phyloP scores from a whole-genome alignment of 2,113 vertebrate species.

The Petrocephalus microphthalmus region DNA sequence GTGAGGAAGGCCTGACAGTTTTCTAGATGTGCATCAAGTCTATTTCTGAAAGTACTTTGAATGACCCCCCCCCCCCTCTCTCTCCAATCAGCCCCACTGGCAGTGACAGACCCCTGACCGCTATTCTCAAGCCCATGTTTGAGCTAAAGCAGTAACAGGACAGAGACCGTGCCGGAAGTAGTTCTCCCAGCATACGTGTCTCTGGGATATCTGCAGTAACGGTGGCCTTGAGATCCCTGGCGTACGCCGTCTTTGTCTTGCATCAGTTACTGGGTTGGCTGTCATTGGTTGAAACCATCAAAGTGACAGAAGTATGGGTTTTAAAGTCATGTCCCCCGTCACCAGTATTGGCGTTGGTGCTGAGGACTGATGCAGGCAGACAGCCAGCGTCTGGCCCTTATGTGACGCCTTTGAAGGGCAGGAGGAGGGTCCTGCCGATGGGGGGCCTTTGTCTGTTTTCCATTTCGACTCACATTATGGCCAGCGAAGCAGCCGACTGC shows the following conservation, averaged over 20 bases:
- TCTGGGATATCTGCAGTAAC: background rate
- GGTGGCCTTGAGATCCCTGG: background rate
- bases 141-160: background rate
- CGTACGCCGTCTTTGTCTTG: background rate
- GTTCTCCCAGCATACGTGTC: background rate
- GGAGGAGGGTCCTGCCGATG: background rate
- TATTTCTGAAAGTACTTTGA: constrained; percentile 2
- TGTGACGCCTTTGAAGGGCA: background rate
- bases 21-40: background rate
- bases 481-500: constrained; percentile 30
- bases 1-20: background rate
- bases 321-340: background rate
- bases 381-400: background rate
- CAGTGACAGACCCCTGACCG: background rate
- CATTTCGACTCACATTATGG: constrained; percentile 25
- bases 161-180: background rate
- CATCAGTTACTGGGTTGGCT: background rate
- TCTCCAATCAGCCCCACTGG: background rate
- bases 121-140: background rate
- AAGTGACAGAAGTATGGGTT: background rate
- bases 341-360: no score
- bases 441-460: constrained; percentile 42
- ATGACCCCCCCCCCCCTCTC: background rate
- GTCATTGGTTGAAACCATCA: background rate
- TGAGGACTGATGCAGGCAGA: background rate